phyloP scores from a whole-genome alignment of 2,113 vertebrate genomes.

The Crypturellus undulatus region DNA sequence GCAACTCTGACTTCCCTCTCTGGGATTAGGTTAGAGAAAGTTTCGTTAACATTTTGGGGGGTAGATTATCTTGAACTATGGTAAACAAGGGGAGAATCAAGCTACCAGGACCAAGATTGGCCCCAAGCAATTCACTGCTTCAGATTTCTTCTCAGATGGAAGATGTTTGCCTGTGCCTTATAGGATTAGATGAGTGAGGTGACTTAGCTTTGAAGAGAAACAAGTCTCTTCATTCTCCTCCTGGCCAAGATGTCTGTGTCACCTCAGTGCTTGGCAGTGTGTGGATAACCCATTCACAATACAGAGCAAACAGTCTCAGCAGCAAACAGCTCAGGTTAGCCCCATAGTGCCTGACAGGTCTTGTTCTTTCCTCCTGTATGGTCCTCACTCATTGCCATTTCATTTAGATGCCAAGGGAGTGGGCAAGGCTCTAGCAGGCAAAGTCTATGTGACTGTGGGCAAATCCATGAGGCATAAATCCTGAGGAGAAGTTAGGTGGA shows the following conservation, averaged over 20 bases:
- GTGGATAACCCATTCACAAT: not conserved
- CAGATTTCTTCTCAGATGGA: not conserved
- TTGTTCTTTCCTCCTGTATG: not conserved
- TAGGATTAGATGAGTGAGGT: not conserved
- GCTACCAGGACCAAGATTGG: not conserved
- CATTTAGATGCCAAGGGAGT: not conserved
- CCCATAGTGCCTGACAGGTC: not conserved
- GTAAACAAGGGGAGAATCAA: not conserved
- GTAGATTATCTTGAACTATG: not conserved
- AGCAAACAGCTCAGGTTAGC: not conserved
- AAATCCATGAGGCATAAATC: not conserved
- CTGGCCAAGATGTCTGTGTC: not conserved
- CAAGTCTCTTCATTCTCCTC: not conserved
- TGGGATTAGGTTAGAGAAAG: not conserved
- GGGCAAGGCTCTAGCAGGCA: not conserved
- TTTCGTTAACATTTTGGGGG: not conserved
- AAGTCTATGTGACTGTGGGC: not conserved
- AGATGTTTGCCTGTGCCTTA: not conserved
- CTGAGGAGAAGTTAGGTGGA: not conserved
- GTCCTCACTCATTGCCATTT: not conserved
- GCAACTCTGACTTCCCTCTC: not conserved
- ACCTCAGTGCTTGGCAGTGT: fast-evolving
- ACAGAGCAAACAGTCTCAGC: not conserved
- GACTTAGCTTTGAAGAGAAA: not conserved
- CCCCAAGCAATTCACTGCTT: not conserved